Conservation (phyloP, 1,140 invertebrate genomes). For the Drosophila equinoxialis region DNA sequence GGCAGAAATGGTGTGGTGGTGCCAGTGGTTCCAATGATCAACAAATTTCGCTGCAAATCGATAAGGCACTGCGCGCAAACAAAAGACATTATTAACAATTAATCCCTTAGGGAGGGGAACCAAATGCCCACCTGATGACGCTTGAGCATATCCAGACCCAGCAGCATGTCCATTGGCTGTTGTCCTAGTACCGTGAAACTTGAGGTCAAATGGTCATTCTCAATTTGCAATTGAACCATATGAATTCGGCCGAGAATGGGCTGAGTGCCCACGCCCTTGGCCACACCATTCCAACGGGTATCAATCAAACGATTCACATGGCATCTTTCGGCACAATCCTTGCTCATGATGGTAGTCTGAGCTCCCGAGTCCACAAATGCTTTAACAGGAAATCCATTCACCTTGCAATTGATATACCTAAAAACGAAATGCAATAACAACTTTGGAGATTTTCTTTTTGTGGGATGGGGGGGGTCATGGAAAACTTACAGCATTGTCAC, state of each 20-base stretch:
- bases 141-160: constrained; percentile 98
- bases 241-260: constrained; percentile 98
- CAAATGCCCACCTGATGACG: constrained; percentile 90
- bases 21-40: constrained; percentile 97
- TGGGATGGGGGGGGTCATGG: no score
- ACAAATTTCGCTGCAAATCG: constrained; percentile 94
- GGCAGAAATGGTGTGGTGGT: constrained; percentile 95
- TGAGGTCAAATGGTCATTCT: constrained; percentile 95
- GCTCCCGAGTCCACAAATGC: constrained; percentile 99
- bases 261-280: constrained; percentile 98
- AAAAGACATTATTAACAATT: not conserved
- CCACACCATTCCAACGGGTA: constrained; percentile 95
- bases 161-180: constrained; percentile 99
- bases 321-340: constrained; percentile 95
- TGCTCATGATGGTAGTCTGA: constrained; percentile 97
- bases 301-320: constrained; percentile 98
- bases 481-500: constrained; percentile 94
- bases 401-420: constrained; percentile 94
- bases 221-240: constrained; percentile 98
- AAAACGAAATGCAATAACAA: not conserved
- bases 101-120: no score
- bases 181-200: constrained; percentile 99
- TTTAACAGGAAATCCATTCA: constrained; percentile 97
- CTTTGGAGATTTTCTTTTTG: not conserved
- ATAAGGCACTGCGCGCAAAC: constrained; percentile 90